Evolutionary conservation across 2,888 invertebrate genomes (phyloP).

Genomic region (Lasioglossum figueresi): DNA sequence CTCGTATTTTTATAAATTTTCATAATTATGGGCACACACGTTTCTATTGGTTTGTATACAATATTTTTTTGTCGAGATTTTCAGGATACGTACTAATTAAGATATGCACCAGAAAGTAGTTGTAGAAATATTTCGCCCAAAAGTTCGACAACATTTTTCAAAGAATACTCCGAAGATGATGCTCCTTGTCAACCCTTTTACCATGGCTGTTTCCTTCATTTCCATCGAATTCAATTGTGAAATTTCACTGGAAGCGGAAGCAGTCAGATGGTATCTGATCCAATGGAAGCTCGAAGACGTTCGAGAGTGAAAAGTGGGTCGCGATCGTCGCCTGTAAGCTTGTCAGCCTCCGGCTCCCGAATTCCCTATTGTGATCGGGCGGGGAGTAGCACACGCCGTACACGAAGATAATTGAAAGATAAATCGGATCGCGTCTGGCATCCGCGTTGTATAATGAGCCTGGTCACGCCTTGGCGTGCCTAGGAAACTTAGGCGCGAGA

Average conservation of each 20-base stretch:
- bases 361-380: constrained; percentile 22
- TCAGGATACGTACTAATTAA: too few relatives aligned
- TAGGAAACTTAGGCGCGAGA: neutral
- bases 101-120: too few relatives aligned
- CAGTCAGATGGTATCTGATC: neutral
- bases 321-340: constrained; percentile 4
- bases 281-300: neutral
- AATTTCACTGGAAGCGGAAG: neutral
- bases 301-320: neutral
- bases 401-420: constrained; percentile 46
- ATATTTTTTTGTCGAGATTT: too few relatives aligned
- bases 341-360: neutral
- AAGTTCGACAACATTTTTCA: too few relatives aligned
- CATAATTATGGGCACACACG: too few relatives aligned
- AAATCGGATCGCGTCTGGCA: constrained; percentile 32
- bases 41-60: neutral
- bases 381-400: neutral
- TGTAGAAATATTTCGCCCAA: too few relatives aligned
- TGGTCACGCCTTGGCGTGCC: constrained; percentile 19
- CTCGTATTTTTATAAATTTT: too few relatives aligned
- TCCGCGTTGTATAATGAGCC: constrained; percentile 23
- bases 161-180: neutral
- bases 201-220: neutral
- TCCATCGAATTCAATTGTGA: neutral
- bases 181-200: neutral